Evolutionary conservation across 2,797 vertebrate species (phyloP).

Genomic region (Yasuhikotakia modesta): DNA sequence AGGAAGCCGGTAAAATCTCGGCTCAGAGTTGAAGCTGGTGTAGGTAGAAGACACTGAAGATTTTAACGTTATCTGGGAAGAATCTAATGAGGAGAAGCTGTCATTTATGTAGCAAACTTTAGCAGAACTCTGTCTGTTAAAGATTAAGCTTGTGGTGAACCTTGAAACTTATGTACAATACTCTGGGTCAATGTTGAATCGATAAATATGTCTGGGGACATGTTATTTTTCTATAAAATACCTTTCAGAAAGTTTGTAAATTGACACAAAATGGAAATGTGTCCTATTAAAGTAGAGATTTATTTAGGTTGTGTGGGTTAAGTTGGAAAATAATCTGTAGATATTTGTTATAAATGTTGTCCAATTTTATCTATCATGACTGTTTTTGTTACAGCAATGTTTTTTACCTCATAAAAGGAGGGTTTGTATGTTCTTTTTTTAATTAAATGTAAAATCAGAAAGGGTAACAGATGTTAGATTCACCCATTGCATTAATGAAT

Average conservation of each 20-base stretch:
- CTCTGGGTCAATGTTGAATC: neutral
- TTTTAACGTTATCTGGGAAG: slow-evolving; percentile 67
- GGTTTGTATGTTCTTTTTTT: too few relatives aligned
- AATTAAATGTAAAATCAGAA: too few relatives aligned
- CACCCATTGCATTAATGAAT: too few relatives aligned
- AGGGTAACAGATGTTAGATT: too few relatives aligned
- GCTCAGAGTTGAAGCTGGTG: slow-evolving; percentile 64
- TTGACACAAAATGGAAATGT: slow-evolving; percentile 60
- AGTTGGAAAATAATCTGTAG: slow-evolving; percentile 11
- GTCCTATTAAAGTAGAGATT: slow-evolving; percentile 63
- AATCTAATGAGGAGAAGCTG: slow-evolving; percentile 75
- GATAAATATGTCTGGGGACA: neutral
- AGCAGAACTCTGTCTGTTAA: slow-evolving; percentile 47
- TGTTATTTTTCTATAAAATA: neutral
- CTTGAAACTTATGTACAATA: neutral
- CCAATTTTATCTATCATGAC: too few relatives aligned
- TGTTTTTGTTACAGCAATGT: too few relatives aligned
- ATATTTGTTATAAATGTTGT: slow-evolving; percentile 52
- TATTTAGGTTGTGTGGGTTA: slow-evolving; percentile 66
- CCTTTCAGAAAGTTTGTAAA: neutral
- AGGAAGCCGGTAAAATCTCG: slow-evolving; percentile 76
- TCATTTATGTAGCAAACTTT: slow-evolving; percentile 66
- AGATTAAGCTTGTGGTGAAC: neutral
- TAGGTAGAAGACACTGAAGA: slow-evolving; percentile 61
- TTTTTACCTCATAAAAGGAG: too few relatives aligned